Percentiles rank a stretch among this genome's conserved stretches.
These are phyloP conservation scores for Morus bassanus DNA, from an alignment of 2,797 vertebrate species.

Conservation along the genomic window DNA sequence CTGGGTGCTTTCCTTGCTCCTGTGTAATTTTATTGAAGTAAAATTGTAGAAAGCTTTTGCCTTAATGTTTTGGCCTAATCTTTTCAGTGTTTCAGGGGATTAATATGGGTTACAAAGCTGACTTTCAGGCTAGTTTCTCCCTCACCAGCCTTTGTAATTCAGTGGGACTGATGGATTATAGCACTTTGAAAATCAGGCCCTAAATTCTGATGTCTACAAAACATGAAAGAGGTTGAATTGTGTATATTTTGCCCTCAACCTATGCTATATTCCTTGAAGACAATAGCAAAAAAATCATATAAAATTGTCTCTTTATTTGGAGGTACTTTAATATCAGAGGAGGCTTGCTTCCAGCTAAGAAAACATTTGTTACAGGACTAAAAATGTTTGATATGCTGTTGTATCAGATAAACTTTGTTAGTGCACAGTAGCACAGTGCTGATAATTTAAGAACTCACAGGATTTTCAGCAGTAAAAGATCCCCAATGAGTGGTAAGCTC, in stretches of 20 bases:
- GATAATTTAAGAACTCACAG: not conserved
- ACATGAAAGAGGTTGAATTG: not conserved
- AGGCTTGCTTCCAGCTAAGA: constrained; percentile 30
- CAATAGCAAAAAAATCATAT: not conserved
- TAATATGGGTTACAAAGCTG: not conserved
- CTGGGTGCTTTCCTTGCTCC: not conserved
- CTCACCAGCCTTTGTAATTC: not conserved
- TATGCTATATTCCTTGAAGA: not conserved
- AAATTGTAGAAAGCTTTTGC: not conserved
- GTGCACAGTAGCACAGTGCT: not conserved
- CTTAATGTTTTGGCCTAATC: not conserved
- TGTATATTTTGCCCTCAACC: not conserved
- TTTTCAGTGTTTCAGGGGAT: not conserved
- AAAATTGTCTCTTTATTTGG: not conserved
- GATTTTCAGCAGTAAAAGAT: not conserved
- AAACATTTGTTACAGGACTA: constrained; percentile 7
- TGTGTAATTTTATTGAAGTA: not conserved
- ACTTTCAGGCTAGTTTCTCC: not conserved
- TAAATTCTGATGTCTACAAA: not conserved
- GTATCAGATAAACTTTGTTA: constrained; percentile 11
- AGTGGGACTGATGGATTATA: not conserved
- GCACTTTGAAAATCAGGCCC: not conserved
- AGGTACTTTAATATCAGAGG: not conserved
- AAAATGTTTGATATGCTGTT: constrained; percentile 3
- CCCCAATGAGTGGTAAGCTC: not conserved